Evolutionary conservation across 2,888 invertebrate species (phyloP), one percentile per base, ranked within the genome.

Genomic region (Colostygia pectinataria): DNA sequence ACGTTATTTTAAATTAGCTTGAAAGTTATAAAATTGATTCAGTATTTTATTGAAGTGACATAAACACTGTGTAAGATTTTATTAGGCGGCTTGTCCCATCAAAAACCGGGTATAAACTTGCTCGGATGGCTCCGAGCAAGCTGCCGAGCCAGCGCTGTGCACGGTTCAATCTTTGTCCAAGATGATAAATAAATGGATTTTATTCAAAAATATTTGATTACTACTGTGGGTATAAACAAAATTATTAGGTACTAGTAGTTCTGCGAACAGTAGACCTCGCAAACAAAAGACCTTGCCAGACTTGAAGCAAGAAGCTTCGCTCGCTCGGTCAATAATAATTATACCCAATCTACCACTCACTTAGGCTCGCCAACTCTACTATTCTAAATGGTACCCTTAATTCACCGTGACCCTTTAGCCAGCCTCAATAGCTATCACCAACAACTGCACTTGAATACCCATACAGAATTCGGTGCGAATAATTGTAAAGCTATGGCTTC

Each of bases 401-500:
- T 24, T 32, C n/a, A 45, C 41, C 37, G 40, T 42, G 51, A 48
- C 50, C 53, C 54, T 51, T 53, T 44, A 29, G 32, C 44, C 41
- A 29, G 37, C 5, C 34, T 45, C 49, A 54, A 60, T 57, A 44
- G 40, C 50, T 40, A 54, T 54, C 49, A 53, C 49, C 32, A 44
- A 44, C 53, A 55, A 39, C 48, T 47, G 54, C 53, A 58, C 53
- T 55, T 47, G 46, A 57, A 54, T 56, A 39, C 55, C 55, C 55
- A 57, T 32, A 42, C 42, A 55, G 31, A 43, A 53, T 50, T 55
- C 31, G 55, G 40, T 55, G 58, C 51, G 45, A 39, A 77, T 83
- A 84, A 84, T 83, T 79, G 77, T 20, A 5, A 20, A 40, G 31
- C 23, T 23, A 4, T 31, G 29, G 29, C 7, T 7, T 23, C 1